Conservation (phyloP, 2,113 vertebrate genomes). For the Ammospiza nelsoni region DNA sequence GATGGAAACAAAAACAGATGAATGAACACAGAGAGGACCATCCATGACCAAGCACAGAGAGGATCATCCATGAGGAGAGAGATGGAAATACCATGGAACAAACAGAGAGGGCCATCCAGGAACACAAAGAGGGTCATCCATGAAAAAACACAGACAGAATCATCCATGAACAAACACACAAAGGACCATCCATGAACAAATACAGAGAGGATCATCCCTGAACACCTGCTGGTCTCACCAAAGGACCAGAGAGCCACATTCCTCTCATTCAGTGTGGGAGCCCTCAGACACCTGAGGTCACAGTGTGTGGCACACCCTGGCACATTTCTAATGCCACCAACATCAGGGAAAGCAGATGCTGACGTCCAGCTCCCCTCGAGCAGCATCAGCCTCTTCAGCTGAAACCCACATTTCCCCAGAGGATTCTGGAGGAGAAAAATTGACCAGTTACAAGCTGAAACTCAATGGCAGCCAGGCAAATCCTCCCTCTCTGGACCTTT, state of each 20-base stretch:
- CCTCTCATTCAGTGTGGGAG: fast-evolving
- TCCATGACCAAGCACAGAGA: background rate
- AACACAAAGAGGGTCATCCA: background rate
- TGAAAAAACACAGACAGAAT: background rate
- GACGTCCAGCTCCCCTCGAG: background rate
- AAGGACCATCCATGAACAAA: background rate
- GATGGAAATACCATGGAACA: too few relatives aligned
- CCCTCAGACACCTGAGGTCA: too few relatives aligned
- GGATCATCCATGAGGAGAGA: too few relatives aligned
- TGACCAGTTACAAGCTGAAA: background rate
- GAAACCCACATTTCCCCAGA: background rate
- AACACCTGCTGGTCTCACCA: background rate
- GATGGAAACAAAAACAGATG: too few relatives aligned
- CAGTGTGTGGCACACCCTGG: fast-evolving
- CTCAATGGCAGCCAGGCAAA: background rate
- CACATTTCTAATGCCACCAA: fast-evolving
- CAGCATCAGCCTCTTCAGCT: background rate
- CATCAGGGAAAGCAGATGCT: background rate
- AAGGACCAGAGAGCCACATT: background rate
- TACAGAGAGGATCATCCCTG: background rate
- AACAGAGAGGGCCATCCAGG: background rate
- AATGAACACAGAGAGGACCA: background rate
- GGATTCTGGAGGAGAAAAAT: background rate
- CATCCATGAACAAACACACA: background rate
- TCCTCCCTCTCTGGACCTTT: background rate